Evolutionary conservation across 1,140 invertebrate species (phyloP).

Genomic region (Phymastichus coffea): DNA sequence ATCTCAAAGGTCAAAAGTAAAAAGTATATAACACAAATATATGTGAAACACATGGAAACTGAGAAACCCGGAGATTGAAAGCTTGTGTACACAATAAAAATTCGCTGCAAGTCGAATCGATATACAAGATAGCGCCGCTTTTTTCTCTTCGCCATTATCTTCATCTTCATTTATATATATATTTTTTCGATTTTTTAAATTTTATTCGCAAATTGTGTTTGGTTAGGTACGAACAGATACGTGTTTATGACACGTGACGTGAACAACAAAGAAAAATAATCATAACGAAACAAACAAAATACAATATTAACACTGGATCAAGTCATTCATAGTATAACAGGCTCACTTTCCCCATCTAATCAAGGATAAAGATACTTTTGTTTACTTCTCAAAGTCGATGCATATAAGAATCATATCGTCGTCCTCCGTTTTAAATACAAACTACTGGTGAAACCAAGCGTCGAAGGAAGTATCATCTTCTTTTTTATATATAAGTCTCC

Average conservation of each 20-base stretch:
- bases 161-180: too few relatives aligned
- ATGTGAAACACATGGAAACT: not conserved
- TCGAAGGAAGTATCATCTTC: slow-evolving; percentile 19
- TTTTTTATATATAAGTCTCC: not conserved
- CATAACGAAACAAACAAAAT: slow-evolving; percentile 59
- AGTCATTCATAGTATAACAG: slow-evolving; percentile 48
- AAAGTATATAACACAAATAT: not conserved
- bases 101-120: not conserved
- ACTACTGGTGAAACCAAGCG: slow-evolving; percentile 7
- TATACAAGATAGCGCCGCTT: not conserved
- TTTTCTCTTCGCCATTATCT: not conserved
- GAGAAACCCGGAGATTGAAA: not conserved
- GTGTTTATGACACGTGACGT: slow-evolving; percentile 54
- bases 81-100: not conserved
- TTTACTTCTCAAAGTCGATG: slow-evolving; percentile 1
- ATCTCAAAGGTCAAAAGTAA: not conserved
- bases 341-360: slow-evolving; percentile 45
- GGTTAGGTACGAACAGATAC: slow-evolving; percentile 46
- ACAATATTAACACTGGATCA: slow-evolving; percentile 58
- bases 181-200: too few relatives aligned
- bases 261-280: slow-evolving; percentile 53
- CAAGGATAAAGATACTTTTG: slow-evolving; percentile 19
- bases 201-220: slow-evolving; percentile 24
- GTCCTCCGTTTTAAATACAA: slow-evolving; percentile 21
- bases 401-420: slow-evolving; percentile 21